phyloP scores from a whole-genome alignment of 2,888 invertebrate genomes.

The Pardosa pseudoannulata region DNA sequence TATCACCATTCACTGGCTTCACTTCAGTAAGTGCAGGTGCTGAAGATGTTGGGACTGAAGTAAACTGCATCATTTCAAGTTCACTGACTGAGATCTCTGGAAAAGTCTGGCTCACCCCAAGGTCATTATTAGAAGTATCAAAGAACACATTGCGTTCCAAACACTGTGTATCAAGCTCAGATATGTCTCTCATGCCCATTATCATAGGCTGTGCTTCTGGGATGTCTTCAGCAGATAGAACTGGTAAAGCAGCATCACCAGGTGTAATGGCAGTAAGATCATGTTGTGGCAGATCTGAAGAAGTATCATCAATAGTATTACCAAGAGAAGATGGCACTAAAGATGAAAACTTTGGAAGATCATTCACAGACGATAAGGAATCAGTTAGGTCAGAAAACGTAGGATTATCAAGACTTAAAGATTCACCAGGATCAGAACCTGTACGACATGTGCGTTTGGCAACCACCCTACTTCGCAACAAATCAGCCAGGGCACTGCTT shows the following conservation, averaged over 20 bases:
- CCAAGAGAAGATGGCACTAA: slow-evolving; percentile 31
- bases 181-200: slow-evolving; percentile 81
- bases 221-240: slow-evolving; percentile 68
- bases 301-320: slow-evolving; percentile 21
- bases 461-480: slow-evolving; percentile 82
- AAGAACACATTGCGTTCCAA: slow-evolving; percentile 55
- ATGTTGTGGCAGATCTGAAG: slow-evolving; percentile 15
- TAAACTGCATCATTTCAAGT: slow-evolving; percentile 69
- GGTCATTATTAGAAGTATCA: slow-evolving; percentile 42
- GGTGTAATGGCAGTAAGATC: slow-evolving; percentile 51
- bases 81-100: slow-evolving; percentile 65
- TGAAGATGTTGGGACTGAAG: slow-evolving; percentile 50
- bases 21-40: slow-evolving; percentile 20
- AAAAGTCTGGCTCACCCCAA: slow-evolving; percentile 28
- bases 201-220: slow-evolving; percentile 60
- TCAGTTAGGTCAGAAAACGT: slow-evolving; percentile 42
- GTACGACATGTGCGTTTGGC: slow-evolving; percentile 76
- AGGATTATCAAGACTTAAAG: slow-evolving; percentile 31
- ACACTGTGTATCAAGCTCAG: slow-evolving; percentile 52
- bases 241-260: slow-evolving; percentile 46
- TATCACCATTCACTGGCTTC: slow-evolving; percentile 46
- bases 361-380: slow-evolving; percentile 25
- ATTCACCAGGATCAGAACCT: slow-evolving; percentile 75
- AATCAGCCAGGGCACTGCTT: slow-evolving; percentile 79
- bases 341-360: slow-evolving; percentile 43